Evolutionary conservation across 1,140 invertebrate genomes (phyloP).

Genomic region (Hormaphis cornu): DNA sequence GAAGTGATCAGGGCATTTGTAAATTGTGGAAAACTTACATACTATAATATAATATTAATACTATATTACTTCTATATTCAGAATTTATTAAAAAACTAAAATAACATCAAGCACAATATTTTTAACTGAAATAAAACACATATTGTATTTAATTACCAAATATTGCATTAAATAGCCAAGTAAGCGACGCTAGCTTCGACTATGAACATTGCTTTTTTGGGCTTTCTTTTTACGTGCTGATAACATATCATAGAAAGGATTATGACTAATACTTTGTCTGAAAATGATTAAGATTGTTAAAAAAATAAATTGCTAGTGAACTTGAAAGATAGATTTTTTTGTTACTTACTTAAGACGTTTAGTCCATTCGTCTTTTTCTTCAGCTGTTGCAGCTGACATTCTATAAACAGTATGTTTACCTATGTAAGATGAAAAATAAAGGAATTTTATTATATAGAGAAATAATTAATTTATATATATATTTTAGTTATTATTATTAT

Average conservation of each 20-base stretch:
- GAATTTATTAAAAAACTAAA: not conserved
- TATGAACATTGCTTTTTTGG: conserved; percentile 56
- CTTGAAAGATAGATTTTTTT: not conserved
- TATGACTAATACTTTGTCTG: conserved; percentile 91
- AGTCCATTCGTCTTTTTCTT: conserved; percentile 97
- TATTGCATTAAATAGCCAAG: not conserved
- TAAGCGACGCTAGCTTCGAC: conserved; percentile 35
- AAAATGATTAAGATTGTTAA: conserved; percentile 39
- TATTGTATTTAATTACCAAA: conserved; percentile 14
- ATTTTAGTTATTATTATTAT: too few species aligned
- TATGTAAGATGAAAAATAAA: conserved; percentile 41
- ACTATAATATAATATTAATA: too few species aligned
- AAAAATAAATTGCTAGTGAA: too few species aligned
- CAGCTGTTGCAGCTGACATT: conserved; percentile 89
- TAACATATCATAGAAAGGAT: conserved; percentile 96
- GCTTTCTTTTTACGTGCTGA: conserved; percentile 90
- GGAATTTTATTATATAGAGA: not conserved
- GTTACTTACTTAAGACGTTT: conserved; percentile 63
- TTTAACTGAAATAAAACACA: not conserved
- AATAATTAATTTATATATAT: not conserved
- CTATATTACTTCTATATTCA: not conserved
- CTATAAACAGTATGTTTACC: conserved; percentile 83
- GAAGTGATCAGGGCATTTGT: too few species aligned
- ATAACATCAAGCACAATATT: not conserved
- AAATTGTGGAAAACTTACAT: too few species aligned